These are phyloP conservation scores for Ictalurus punctatus DNA, from an alignment of 2,113 vertebrate species.

Conservation along the genomic window DNA sequence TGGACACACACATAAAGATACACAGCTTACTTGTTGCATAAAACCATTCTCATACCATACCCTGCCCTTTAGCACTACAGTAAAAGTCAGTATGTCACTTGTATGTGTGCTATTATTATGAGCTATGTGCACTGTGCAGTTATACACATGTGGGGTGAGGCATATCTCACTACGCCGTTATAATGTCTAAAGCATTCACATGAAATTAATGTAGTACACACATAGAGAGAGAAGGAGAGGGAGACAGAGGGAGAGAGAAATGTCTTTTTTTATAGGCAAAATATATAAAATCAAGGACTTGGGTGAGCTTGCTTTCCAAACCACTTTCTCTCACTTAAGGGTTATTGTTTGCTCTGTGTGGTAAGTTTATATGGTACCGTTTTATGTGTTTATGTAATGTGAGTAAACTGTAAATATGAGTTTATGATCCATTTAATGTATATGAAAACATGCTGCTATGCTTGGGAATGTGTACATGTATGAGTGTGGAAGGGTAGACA, in stretches of 20 bases:
- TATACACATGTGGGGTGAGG: neutral
- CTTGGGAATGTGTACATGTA: neutral
- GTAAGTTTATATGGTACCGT: neutral
- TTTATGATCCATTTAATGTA: conserved; percentile 8
- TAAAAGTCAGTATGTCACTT: conserved; percentile 37
- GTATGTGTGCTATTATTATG: conserved; percentile 3
- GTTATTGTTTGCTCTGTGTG: neutral
- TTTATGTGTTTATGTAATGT: neutral
- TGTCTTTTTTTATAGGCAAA: neutral
- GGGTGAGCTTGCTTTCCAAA: neutral
- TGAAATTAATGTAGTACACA: neutral
- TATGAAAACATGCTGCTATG: conserved; percentile 2
- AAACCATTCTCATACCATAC: neutral
- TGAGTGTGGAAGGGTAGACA: no score
- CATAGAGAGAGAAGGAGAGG: neutral
- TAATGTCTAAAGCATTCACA: neutral
- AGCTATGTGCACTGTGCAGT: neutral
- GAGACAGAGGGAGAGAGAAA: neutral
- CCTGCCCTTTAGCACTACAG: conserved; percentile 23
- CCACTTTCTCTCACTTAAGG: neutral
- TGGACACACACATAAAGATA: conserved; percentile 27
- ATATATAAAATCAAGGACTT: neutral
- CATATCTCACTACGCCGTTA: neutral
- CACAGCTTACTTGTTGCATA: conserved; percentile 5
- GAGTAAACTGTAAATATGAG: neutral